Base-by-base conservation (phyloP, 1,140 invertebrate genomes). In the Gryllus bimaculatus region DNA sequence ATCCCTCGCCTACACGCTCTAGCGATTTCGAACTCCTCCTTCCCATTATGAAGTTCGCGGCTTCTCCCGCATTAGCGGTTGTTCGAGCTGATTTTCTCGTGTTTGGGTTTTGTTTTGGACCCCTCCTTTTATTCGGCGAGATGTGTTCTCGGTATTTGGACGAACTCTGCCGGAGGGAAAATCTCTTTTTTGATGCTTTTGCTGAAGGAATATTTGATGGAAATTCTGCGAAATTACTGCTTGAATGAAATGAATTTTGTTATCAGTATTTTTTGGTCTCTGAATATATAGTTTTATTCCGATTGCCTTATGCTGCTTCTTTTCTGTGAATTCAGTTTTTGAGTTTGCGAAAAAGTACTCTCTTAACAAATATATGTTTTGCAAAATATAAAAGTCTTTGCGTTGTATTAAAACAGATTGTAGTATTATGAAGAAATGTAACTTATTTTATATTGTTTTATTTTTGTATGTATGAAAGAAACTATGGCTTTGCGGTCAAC, bases 51-150 rank as follows among this genome's bases (percentile, higher is more conserved):
- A 66, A 66, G 54, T 66, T 66, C 10, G 54, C 54, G 54, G 54
- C 54, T 10, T 66, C 18, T 66, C 54, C 54, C 10, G 54, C 54
- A 66, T 66, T 66, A 66, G 54, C 18, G 54, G 54, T 66, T 66
- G 54, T 66, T 66, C 54, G 54, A 66, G 54, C 54, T 66, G 54
- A 66, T 66, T 66, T 66, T 66, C 54, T 66, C 54, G 54, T 66
- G 54, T 66, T 66, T 66, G 54, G 54, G 10, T 66, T 66, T 66
- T 66, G 54, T 66, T 66, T 66, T 10, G 54, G 54, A 7, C 54
- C 54, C 54, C 26, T 39, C 26, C 26, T 66, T 66, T 66, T 66
- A 66, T 66, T 66, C 54, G 18, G 3, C 54, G 54, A 66, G 18
- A 66, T 66, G 18, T 66, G 18, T 10, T 66, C 54, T 66, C 10